Percentiles rank a stretch among this genome's conserved stretches.
phyloP scores from a whole-genome alignment of 2,888 invertebrate species.

The Stenchaetothrips biformis region DNA sequence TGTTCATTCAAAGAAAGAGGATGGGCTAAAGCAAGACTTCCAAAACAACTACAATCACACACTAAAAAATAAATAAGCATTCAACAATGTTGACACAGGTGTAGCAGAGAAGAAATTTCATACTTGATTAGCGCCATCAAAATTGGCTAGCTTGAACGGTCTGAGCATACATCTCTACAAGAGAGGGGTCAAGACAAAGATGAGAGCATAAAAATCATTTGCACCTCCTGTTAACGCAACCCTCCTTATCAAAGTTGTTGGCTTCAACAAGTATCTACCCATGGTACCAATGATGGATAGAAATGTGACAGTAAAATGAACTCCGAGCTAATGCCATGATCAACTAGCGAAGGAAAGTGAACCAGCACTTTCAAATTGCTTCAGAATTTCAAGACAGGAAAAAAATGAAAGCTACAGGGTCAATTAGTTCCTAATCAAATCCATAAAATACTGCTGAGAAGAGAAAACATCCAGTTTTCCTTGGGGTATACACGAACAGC shows the following conservation, averaged over 20 bases:
- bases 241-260: neutral
- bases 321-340: neutral
- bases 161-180: conserved; percentile 10
- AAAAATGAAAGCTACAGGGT: neutral
- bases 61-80: conserved; percentile 22
- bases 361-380: conserved; percentile 4
- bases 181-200: neutral
- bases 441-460: neutral
- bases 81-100: conserved; percentile 14
- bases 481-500: neutral
- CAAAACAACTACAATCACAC: conserved; percentile 22
- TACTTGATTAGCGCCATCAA: neutral
- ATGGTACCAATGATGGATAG: neutral
- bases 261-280: neutral
- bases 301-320: neutral
- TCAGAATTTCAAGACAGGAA: neutral
- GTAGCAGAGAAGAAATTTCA: neutral
- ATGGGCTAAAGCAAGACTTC: conserved; percentile 8
- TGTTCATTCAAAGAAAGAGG: conserved; percentile 13
- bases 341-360: conserved; percentile 5
- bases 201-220: neutral
- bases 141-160: neutral
- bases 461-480: conserved; percentile 4
- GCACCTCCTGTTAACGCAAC: neutral
- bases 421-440: neutral